Evolutionary conservation across 1,140 invertebrate species (phyloP).

Genomic region (Drosophila nikananu): DNA sequence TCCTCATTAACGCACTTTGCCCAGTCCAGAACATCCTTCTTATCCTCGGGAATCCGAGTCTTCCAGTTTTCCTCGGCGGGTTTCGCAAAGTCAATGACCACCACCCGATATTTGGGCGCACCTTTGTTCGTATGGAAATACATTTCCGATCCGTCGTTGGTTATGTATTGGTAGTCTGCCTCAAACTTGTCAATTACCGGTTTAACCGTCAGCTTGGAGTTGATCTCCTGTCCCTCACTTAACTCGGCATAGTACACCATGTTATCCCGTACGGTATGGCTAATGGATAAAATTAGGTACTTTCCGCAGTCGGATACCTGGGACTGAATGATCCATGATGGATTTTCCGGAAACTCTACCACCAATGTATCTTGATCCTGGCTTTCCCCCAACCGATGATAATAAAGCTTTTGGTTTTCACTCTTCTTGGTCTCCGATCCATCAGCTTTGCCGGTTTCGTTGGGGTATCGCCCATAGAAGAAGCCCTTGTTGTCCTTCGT

Average conservation of each 20-base stretch:
- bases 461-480: slow-evolving; percentile 95
- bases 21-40: slow-evolving; percentile 95
- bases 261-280: slow-evolving; percentile 89
- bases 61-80: slow-evolving; percentile 92
- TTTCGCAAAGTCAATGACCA: slow-evolving; percentile 94
- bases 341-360: slow-evolving; percentile 96
- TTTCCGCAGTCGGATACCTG: slow-evolving; percentile 95
- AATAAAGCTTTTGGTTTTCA: slow-evolving; percentile 97
- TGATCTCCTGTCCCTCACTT: slow-evolving; percentile 88
- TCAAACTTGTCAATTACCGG: slow-evolving; percentile 95
- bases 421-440: slow-evolving; percentile 95
- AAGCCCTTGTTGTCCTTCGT: slow-evolving; percentile 97
- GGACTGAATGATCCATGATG: slow-evolving; percentile 92
- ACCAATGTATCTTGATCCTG: slow-evolving; percentile 95
- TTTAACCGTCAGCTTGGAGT: slow-evolving; percentile 89
- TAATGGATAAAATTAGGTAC: slow-evolving; percentile 92
- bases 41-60: slow-evolving; percentile 94
- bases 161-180: slow-evolving; percentile 97
- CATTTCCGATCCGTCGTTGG: slow-evolving; percentile 93
- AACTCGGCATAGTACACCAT: slow-evolving; percentile 93
- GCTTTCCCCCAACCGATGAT: slow-evolving; percentile 95
- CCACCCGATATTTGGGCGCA: slow-evolving; percentile 95
- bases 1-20: slow-evolving; percentile 92
- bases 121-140: slow-evolving; percentile 97
- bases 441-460: slow-evolving; percentile 92